Conservation (phyloP, 2,113 vertebrate species). For the Clarias magur region DNA sequence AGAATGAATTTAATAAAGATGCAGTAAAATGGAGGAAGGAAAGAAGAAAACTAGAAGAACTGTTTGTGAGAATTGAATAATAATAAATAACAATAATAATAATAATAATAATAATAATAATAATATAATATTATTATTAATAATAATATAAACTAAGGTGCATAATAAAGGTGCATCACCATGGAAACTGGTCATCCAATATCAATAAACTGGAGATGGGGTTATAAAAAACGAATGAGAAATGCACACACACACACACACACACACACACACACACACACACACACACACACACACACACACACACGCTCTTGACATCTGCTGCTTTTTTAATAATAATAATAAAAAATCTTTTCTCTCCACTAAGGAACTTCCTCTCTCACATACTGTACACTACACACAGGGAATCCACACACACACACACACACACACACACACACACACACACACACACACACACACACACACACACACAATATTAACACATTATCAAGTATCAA, state of each 20-base stretch:
- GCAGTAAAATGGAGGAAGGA: not conserved
- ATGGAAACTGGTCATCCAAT: not conserved
- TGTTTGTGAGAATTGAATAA: not conserved
- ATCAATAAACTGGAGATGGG: not conserved
- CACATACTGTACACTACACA: not conserved
- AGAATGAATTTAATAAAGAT: not conserved
- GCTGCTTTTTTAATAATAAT: not conserved
- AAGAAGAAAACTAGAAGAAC: not conserved
- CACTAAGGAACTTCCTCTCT: not conserved
- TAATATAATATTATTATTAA: not conserved
- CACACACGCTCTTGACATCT: not conserved
- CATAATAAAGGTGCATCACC: conserved; percentile 5
- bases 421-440: not conserved
- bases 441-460: too few species aligned
- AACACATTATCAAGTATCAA: not conserved
- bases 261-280: not conserved
- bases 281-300: not conserved
- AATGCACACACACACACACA: not conserved
- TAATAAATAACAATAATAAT: not conserved
- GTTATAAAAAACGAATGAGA: not conserved
- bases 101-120: not conserved
- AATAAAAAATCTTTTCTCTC: not conserved
- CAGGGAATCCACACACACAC: not conserved
- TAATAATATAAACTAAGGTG: not conserved
- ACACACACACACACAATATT: not conserved